Conservation (phyloP, 2,113 vertebrate species). For the Bufo gargarizans region DNA sequence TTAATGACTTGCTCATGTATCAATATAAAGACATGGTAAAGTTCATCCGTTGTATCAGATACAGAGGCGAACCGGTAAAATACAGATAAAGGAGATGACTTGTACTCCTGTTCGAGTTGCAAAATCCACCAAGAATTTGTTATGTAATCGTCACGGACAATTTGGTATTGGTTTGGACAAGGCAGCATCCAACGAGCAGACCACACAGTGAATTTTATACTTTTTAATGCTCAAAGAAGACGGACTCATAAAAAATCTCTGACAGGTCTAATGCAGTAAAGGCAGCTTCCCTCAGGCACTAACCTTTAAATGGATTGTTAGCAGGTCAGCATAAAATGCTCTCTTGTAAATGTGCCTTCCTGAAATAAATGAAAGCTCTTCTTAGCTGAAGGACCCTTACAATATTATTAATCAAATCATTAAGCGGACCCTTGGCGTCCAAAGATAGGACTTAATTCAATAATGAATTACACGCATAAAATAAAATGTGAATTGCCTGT, state of each 20-base stretch:
- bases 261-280: slow-evolving; percentile 55
- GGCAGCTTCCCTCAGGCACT: slow-evolving; percentile 49
- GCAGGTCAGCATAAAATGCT: slow-evolving; percentile 51
- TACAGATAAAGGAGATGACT: not conserved
- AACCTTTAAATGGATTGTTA: slow-evolving; percentile 58
- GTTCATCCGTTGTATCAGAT: not conserved
- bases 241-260: slow-evolving; percentile 45
- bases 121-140: not conserved
- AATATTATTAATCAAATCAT: slow-evolving; percentile 42
- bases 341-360: slow-evolving; percentile 46
- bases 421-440: slow-evolving; percentile 8
- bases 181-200: not conserved
- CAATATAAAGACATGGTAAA: not conserved
- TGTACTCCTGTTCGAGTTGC: not conserved
- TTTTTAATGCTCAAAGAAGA: slow-evolving; percentile 41
- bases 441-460: not conserved
- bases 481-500: slow-evolving; percentile 13
- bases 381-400: slow-evolving; percentile 32
- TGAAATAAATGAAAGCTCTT: slow-evolving; percentile 48
- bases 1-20: not conserved
- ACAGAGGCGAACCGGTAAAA: not conserved
- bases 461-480: slow-evolving; percentile 38
- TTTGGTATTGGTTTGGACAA: not conserved
- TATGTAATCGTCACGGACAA: not conserved
- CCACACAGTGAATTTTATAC: not conserved